These are phyloP conservation scores for Drosophila ustulata DNA, from an alignment of 2,888 invertebrate species.

Conservation along the genomic window DNA sequence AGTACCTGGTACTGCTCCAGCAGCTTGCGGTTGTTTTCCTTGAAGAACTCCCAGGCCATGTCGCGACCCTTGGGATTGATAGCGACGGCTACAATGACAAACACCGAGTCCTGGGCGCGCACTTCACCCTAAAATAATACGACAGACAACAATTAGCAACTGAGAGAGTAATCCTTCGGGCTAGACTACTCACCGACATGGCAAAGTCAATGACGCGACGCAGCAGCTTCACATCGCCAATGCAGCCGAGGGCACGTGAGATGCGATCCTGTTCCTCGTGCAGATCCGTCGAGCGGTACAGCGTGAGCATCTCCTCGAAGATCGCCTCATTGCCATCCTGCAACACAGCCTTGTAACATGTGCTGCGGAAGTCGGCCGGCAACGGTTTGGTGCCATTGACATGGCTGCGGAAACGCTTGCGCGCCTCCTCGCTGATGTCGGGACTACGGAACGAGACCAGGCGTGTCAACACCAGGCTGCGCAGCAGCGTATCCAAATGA, in stretches of 20 bases:
- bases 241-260: constrained; percentile 92
- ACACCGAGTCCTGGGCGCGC: constrained; percentile 95
- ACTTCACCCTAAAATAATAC: constrained; percentile 90
- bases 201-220: constrained; percentile 92
- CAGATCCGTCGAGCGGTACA: constrained; percentile 93
- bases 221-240: constrained; percentile 90
- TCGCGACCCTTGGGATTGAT: constrained; percentile 92
- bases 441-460: constrained; percentile 93
- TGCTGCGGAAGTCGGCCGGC: constrained; percentile 94
- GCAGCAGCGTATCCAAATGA: constrained; percentile 93
- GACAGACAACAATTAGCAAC: neutral
- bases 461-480: constrained; percentile 93
- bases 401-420: constrained; percentile 88
- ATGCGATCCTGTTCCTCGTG: constrained; percentile 98
- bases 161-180: neutral
- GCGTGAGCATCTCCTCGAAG: constrained; percentile 91
- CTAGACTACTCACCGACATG: constrained; percentile 89
- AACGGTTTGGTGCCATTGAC: constrained; percentile 87
- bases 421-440: constrained; percentile 92
- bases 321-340: constrained; percentile 89
- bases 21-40: constrained; percentile 92
- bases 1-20: constrained; percentile 90
- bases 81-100: constrained; percentile 94
- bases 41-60: constrained; percentile 96
- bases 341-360: constrained; percentile 94